Base-by-base conservation (phyloP, 2,888 invertebrate genomes). In the Pilophorus perplexus region DNA sequence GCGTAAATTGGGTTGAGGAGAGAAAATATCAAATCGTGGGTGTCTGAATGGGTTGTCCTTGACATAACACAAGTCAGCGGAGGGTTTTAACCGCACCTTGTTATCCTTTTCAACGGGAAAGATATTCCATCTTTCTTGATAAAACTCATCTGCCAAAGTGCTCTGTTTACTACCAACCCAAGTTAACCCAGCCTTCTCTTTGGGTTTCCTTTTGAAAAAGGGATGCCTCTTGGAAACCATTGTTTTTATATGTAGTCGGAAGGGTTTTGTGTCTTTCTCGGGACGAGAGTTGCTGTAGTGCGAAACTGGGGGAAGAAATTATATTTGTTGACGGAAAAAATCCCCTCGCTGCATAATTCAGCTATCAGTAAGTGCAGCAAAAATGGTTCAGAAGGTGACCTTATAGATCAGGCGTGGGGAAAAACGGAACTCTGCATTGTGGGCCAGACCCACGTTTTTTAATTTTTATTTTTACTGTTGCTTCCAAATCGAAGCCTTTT, bases 121-220 rank as follows among this genome's bases (percentile, higher is more conserved):
- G 22, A 20, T 42, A 16, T 38, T 8, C 20, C 46, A 46, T 46
- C 46, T 46, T 20, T 23, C 23, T 6, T 46, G 25, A 23, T 46
- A 46, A 46, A 46, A 12, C 46, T 46, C 46, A 46, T 46, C 46
- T 46, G 25, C 25, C 46, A 23, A 12, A 46, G 46, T 46, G 46
- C 46, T 22, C 23, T 25, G 14, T 46, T n/a, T 23, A 14, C 25
- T 46, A 23, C 25, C n/a, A 22, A 23, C 25, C 46, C 14, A 23
- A 23, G 5, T 2, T 25, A 22, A 3, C 12, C 46, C 2, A 23
- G 23, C n/a, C 12, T 22, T 46, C 46, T 4, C 23, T 20, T 46
- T 42, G 12, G 46, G n/a, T 46, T 46, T 46, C 23, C 25, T 42
- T 42, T n/a, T 6, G 1, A n/a, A n/a, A n/a, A n/a, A n/a, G n/a